phyloP scores from a whole-genome alignment of 2,888 invertebrate species.

The Volucella inflata region DNA sequence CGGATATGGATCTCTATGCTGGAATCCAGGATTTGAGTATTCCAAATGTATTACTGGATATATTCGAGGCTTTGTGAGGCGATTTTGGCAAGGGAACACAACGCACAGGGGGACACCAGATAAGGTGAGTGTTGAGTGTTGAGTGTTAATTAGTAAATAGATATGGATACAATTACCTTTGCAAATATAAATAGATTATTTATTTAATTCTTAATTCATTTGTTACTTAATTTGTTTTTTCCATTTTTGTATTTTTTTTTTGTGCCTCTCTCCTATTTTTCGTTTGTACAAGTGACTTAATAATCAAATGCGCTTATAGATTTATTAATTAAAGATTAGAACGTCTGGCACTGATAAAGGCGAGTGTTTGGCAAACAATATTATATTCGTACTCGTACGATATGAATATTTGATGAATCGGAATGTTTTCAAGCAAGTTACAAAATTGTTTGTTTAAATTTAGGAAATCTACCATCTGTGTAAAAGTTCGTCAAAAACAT shows the following conservation, averaged over 20 bases:
- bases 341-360: conserved; percentile 18
- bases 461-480: too few relatives aligned
- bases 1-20: conserved; percentile 97
- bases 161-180: neutral
- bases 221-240: neutral
- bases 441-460: too few relatives aligned
- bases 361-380: too few relatives aligned
- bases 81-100: conserved; percentile 97
- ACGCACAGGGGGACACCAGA: conserved; percentile 90
- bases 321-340: neutral
- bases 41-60: conserved; percentile 92
- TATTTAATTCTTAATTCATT: neutral
- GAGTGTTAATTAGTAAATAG: neutral
- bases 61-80: conserved; percentile 88
- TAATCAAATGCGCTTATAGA: neutral
- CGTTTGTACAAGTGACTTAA: neutral
- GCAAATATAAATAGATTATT: neutral
- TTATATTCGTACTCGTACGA: too few relatives aligned
- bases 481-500: too few relatives aligned
- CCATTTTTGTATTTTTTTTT: neutral
- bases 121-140: conserved; percentile 85
- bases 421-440: too few relatives aligned
- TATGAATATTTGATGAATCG: too few relatives aligned
- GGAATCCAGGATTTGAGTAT: conserved; percentile 96
- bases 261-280: neutral